phyloP scores from a whole-genome alignment of 2,888 invertebrate genomes.

The Noctua janthina region DNA sequence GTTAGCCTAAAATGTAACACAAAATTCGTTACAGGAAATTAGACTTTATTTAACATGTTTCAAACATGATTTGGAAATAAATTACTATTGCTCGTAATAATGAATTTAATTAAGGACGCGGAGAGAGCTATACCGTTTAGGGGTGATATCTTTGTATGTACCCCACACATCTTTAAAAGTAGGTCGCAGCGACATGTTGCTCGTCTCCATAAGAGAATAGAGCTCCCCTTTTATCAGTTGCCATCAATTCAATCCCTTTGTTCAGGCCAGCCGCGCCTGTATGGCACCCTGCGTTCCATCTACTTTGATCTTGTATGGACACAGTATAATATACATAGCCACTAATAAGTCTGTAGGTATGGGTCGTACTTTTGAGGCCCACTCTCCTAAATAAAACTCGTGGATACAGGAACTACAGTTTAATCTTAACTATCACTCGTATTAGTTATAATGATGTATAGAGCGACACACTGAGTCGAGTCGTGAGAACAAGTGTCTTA shows the following conservation, averaged over 20 bases:
- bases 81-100: conserved; percentile 24
- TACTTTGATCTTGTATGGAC: conserved; percentile 71
- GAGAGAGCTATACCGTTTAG: conserved; percentile 17
- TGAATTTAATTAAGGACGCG: conserved; percentile 50
- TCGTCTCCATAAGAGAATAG: conserved; percentile 64
- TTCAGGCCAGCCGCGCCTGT: conserved; percentile 70
- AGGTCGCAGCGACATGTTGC: conserved; percentile 82
- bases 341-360: conserved; percentile 14
- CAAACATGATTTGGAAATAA: conserved; percentile 20
- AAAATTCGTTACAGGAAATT: conserved; percentile 7
- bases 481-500: too few relatives aligned
- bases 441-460: too few relatives aligned
- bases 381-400: too few relatives aligned
- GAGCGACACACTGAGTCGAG: too few relatives aligned
- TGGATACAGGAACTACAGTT: too few relatives aligned
- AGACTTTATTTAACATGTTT: not conserved
- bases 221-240: conserved; percentile 76
- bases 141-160: conserved; percentile 29
- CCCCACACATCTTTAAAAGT: conserved; percentile 66
- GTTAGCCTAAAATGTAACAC: not conserved
- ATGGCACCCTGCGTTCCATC: conserved; percentile 71
- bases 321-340: conserved; percentile 19
- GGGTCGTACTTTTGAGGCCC: too few relatives aligned
- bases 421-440: too few relatives aligned
- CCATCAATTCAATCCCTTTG: conserved; percentile 79